phyloP scores from a whole-genome alignment of 2,797 vertebrate genomes.

The Hoplostethus atlanticus region DNA sequence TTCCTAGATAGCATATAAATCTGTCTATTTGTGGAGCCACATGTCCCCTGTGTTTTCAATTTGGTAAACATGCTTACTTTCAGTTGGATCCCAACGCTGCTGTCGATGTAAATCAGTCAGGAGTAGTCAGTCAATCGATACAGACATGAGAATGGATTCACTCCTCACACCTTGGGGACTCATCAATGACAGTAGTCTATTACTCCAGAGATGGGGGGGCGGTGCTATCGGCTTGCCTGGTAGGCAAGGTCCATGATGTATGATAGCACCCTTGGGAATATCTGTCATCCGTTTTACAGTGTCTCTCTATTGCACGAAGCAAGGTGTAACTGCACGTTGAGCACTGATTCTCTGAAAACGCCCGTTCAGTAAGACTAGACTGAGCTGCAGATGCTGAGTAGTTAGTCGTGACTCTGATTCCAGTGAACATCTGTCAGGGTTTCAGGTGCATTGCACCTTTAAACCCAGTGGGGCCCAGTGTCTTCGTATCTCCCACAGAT shows the following conservation, averaged over 20 bases:
- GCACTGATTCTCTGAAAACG: slow-evolving; percentile 33
- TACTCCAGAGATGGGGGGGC: slow-evolving; percentile 52
- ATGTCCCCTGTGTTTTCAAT: slow-evolving; percentile 70
- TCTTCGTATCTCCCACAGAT: slow-evolving; percentile 26
- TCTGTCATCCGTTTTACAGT: slow-evolving; percentile 4
- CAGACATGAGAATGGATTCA: slow-evolving; percentile 71
- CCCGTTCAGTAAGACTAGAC: slow-evolving; percentile 36
- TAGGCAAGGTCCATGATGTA: slow-evolving; percentile 68
- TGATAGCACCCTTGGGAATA: slow-evolving; percentile 63
- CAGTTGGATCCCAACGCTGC: slow-evolving; percentile 50
- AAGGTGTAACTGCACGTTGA: slow-evolving; percentile 34
- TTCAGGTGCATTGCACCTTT: slow-evolving; percentile 33
- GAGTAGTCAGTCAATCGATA: slow-evolving; percentile 67
- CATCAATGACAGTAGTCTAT: slow-evolving; percentile 77
- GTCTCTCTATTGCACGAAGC: slow-evolving; percentile 41
- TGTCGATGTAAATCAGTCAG: slow-evolving; percentile 77
- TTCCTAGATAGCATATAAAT: slow-evolving; percentile 32
- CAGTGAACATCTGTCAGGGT: slow-evolving; percentile 27
- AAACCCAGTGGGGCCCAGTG: slow-evolving; percentile 11
- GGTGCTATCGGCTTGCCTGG: slow-evolving; percentile 61
- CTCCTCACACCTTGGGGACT: slow-evolving; percentile 64
- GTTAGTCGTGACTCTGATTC: slow-evolving; percentile 19
- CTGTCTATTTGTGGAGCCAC: slow-evolving; percentile 37
- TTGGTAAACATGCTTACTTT: slow-evolving; percentile 75
- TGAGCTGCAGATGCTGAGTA: slow-evolving; percentile 3